A percentile compares a stretch with the other conserved stretches of the same genome.
phyloP scores from a whole-genome alignment of 2,113 vertebrate genomes.

The Phasianus colchicus region DNA sequence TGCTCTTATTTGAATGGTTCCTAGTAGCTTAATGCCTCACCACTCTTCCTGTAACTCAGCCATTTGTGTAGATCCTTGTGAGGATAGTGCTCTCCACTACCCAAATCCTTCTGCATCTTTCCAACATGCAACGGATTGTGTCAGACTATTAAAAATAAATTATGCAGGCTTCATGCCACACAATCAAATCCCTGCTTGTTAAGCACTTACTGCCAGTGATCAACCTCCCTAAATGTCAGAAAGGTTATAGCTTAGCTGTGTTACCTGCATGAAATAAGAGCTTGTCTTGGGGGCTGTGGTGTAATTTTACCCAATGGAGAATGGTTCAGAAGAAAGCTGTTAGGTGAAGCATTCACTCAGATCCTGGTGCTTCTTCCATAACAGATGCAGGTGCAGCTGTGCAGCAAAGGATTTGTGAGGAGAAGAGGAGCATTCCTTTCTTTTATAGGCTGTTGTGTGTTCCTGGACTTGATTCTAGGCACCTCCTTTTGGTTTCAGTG shows the following conservation, averaged over 20 bases:
- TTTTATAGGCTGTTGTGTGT: not conserved
- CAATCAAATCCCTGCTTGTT: slow-evolving; percentile 62
- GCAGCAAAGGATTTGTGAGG: not conserved
- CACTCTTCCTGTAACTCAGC: not conserved
- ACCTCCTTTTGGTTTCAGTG: not conserved
- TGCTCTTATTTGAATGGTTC: not conserved
- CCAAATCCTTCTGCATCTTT: slow-evolving; percentile 28
- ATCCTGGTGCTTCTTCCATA: not conserved
- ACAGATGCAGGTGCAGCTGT: not conserved
- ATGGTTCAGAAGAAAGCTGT: not conserved
- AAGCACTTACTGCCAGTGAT: slow-evolving; percentile 47
- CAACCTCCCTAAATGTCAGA: slow-evolving; percentile 39
- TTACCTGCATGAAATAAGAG: slow-evolving; percentile 2
- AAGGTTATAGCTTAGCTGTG: slow-evolving; percentile 19
- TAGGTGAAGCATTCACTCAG: not conserved
- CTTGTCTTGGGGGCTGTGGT: not conserved
- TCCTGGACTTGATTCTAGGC: fast-evolving
- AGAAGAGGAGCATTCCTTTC: not conserved
- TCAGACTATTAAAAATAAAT: slow-evolving; percentile 48
- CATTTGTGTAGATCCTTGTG: not conserved
- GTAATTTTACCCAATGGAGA: not conserved
- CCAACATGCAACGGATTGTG: slow-evolving; percentile 5
- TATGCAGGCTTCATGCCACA: slow-evolving; percentile 53
- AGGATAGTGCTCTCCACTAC: not conserved
- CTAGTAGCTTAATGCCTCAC: not conserved